phyloP scores from a whole-genome alignment of 2,888 invertebrate genomes.

The Ferrisia virgata region DNA sequence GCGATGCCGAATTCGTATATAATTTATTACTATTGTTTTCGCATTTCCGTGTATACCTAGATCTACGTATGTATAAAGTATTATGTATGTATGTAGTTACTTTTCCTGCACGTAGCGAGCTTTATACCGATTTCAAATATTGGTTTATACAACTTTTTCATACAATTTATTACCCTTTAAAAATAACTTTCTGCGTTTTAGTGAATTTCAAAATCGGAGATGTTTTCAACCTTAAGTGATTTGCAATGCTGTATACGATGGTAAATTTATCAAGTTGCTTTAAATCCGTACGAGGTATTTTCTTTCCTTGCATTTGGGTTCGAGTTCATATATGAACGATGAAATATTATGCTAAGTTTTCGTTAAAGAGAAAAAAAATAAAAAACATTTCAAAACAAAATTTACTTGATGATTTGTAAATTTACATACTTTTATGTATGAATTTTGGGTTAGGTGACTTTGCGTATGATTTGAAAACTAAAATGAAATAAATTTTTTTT shows the following conservation, averaged over 20 bases:
- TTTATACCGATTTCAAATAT: neutral
- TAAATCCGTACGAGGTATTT: neutral
- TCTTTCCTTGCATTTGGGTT: neutral
- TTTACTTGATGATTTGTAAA: neutral
- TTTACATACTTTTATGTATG: too few relatives aligned
- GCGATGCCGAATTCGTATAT: neutral
- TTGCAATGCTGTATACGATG: neutral
- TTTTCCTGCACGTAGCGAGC: neutral
- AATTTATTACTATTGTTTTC: constrained; percentile 13
- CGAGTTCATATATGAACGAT: neutral
- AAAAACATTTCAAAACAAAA: neutral
- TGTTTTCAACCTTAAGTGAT: neutral
- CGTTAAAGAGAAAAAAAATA: too few relatives aligned
- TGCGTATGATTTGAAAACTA: neutral
- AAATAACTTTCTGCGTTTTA: neutral
- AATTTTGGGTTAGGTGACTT: too few relatives aligned
- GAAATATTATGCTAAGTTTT: neutral
- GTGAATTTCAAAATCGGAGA: neutral
- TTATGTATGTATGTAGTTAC: neutral
- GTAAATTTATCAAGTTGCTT: neutral
- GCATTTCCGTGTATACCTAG: neutral
- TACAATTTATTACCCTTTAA: neutral
- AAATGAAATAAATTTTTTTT: neutral
- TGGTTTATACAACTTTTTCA: neutral
- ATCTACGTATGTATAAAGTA: neutral